A percentile compares a stretch with the other conserved stretches of the same genome.
Conservation (phyloP, 1,140 invertebrate species). For the Caenorhabditis briggsae region DNA sequence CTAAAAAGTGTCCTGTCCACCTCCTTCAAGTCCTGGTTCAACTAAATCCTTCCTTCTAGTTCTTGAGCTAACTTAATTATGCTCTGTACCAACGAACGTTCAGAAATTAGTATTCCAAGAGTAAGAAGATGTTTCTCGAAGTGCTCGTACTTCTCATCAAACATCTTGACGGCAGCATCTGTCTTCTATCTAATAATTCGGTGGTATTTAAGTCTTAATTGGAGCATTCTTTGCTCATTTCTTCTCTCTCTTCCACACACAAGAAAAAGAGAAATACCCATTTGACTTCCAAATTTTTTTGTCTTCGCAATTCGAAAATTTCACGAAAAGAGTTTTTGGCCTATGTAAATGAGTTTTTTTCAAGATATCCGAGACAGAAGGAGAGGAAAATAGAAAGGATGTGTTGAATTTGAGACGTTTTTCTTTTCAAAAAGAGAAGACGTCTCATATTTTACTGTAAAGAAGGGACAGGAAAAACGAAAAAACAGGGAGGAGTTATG, state of each 20-base stretch:
- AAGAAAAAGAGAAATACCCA: not conserved
- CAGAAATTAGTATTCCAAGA: too few relatives aligned
- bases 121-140: too few relatives aligned
- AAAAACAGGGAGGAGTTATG: not conserved
- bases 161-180: constrained; percentile 19
- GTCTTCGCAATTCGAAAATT: not conserved
- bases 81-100: too few relatives aligned
- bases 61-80: too few relatives aligned
- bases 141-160: not conserved
- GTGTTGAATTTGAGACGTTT: constrained; percentile 15
- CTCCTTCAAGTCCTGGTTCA: too few relatives aligned
- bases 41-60: too few relatives aligned
- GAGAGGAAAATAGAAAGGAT: not conserved
- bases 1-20: too few relatives aligned
- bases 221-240: not conserved
- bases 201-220: constrained; percentile 39
- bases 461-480: not conserved
- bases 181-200: not conserved
- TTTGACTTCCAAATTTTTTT: constrained; percentile 36
- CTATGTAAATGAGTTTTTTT: constrained; percentile 15
- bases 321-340: not conserved
- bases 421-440: not conserved
- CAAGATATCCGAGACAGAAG: constrained; percentile 16
- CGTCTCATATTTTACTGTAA: not conserved
- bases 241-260: not conserved